A percentile compares a stretch with the other conserved stretches of the same genome.
phyloP scores from a whole-genome alignment of 2,888 invertebrate genomes.

The Aphidoletes aphidimyza region DNA sequence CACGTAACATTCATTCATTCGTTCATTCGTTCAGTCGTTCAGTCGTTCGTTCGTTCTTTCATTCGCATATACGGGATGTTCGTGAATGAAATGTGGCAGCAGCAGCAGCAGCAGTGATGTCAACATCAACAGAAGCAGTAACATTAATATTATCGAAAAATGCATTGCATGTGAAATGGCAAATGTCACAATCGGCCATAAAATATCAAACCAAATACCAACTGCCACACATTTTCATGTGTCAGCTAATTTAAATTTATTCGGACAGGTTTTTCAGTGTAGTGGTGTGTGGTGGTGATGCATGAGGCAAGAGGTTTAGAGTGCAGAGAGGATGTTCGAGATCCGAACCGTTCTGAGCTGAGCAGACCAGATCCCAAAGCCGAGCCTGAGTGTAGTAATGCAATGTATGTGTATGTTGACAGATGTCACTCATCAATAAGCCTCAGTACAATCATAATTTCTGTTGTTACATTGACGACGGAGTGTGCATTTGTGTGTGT shows the following conservation, averaged over 20 bases:
- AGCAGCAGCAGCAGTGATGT: background rate
- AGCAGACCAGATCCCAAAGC: too few relatives aligned
- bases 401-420: conserved; percentile 44
- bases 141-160: background rate
- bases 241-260: conserved; percentile 55
- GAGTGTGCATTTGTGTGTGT: background rate
- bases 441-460: conserved; percentile 8
- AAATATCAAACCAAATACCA: conserved; percentile 1
- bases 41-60: too few relatives aligned
- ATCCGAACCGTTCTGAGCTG: too few relatives aligned
- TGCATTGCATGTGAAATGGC: conserved; percentile 1
- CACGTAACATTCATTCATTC: too few relatives aligned
- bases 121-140: background rate
- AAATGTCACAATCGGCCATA: conserved; percentile 32
- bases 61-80: background rate
- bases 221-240: conserved; percentile 49
- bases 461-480: background rate
- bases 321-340: too few relatives aligned
- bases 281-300: too few relatives aligned
- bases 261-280: conserved; percentile 54
- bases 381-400: background rate
- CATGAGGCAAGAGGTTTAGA: too few relatives aligned
- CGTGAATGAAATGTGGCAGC: background rate
- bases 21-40: too few relatives aligned
- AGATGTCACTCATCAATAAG: conserved; percentile 55